Conservation (phyloP, 2,888 invertebrate species). For the Rambutsinella grinnellia region DNA sequence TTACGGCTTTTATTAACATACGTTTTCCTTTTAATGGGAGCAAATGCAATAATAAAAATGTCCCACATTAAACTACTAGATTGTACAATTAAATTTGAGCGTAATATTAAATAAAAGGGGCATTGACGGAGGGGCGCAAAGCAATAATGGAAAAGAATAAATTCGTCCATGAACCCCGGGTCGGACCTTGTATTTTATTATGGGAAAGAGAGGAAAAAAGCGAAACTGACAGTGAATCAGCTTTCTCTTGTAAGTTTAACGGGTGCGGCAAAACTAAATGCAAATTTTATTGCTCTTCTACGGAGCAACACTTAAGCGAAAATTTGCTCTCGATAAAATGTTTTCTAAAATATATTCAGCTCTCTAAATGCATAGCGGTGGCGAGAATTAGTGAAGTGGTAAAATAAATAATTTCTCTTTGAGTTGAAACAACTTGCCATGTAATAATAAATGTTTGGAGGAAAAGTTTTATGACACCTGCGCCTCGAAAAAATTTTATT, state of each 20-base stretch:
- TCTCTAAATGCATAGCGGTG: constrained; percentile 32
- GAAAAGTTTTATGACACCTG: constrained; percentile 49
- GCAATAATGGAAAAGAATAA: too few relatives aligned
- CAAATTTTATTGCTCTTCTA: constrained; percentile 50
- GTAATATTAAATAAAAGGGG: neutral
- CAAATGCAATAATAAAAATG: neutral
- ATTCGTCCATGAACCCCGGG: too few relatives aligned
- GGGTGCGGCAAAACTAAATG: constrained; percentile 35
- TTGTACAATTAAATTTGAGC: neutral
- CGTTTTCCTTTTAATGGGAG: neutral
- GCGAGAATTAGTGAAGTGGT: constrained; percentile 41
- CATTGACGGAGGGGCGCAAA: neutral
- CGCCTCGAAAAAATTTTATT: constrained; percentile 34
- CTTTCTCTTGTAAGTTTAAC: constrained; percentile 1
- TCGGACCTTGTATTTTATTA: neutral
- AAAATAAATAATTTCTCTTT: constrained; percentile 10
- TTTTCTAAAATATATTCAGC: neutral
- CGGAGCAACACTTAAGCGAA: constrained; percentile 28
- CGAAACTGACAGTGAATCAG: neutral
- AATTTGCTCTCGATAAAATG: constrained; percentile 21
- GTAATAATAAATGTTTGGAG: neutral
- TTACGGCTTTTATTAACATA: constrained; percentile 34
- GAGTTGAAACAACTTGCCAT: constrained; percentile 15
- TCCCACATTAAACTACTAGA: neutral
- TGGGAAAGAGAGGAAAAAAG: neutral